A percentile compares a stretch with the other conserved stretches of the same genome.
Evolutionary conservation across 2,113 vertebrate species (phyloP).

Genomic region (Macrotis lagotis): DNA sequence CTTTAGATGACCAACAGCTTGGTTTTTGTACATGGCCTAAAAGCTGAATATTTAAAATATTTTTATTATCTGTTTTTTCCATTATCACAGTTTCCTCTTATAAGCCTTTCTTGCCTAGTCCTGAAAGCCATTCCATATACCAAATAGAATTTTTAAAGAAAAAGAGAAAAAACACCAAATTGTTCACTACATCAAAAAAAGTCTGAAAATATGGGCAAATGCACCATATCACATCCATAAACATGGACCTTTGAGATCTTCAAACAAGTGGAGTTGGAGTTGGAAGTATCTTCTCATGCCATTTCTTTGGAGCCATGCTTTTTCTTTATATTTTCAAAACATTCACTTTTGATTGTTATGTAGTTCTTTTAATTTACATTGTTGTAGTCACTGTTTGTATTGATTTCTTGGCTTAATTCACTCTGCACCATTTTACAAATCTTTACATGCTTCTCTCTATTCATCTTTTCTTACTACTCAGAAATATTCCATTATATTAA

Average conservation of each 20-base stretch:
- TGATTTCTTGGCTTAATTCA: background rate
- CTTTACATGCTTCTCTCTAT: background rate
- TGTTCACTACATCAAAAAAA: background rate
- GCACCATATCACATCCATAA: background rate
- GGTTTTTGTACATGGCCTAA: background rate
- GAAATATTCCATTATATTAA: background rate
- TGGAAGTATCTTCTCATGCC: background rate
- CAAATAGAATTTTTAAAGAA: too few species aligned
- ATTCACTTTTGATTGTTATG: background rate
- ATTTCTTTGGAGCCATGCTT: too few species aligned
- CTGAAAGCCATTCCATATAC: too few species aligned
- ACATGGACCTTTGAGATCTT: background rate
- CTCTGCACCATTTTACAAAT: background rate
- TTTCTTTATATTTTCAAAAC: background rate
- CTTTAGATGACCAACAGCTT: background rate
- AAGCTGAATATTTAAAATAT: background rate
- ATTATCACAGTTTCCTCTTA: too few species aligned
- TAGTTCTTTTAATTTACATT: background rate
- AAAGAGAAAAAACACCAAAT: background rate
- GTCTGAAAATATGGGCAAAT: background rate
- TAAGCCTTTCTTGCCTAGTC: too few species aligned
- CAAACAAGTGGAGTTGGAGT: too few species aligned
- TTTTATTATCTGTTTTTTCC: too few species aligned
- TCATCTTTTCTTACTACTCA: background rate
- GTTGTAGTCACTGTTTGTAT: background rate